Percentiles rank a stretch among this genome's conserved stretches.
phyloP scores from a whole-genome alignment of 2,113 vertebrate species.

The Sinocyclocheilus rhinocerous region DNA sequence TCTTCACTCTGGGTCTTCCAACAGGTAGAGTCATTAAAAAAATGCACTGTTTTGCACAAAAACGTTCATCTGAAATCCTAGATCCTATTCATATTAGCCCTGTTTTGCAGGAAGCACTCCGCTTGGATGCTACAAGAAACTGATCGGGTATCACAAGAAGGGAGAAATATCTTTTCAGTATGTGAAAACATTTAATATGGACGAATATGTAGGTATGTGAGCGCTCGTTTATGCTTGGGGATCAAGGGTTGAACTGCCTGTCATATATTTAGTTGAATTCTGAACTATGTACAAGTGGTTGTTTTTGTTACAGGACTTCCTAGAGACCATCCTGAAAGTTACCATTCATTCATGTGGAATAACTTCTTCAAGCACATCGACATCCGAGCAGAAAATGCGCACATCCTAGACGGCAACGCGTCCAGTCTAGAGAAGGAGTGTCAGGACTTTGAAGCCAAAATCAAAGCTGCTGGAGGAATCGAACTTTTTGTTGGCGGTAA shows the following conservation, averaged over 20 bases:
- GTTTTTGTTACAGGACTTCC: conserved; percentile 81
- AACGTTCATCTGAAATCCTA: neutral
- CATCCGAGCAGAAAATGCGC: conserved; percentile 87
- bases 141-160: conserved; percentile 89
- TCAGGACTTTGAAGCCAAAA: conserved; percentile 87
- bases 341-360: conserved; percentile 99
- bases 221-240: neutral
- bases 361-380: conserved; percentile 97
- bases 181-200: conserved; percentile 99
- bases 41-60: neutral
- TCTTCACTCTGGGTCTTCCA: conserved; percentile 91
- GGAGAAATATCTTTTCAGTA: conserved; percentile 93
- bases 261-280: neutral
- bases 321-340: conserved; percentile 91
- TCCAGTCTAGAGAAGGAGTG: conserved; percentile 86
- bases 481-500: conserved; percentile 96
- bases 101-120: conserved; percentile 87
- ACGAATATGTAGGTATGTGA: conserved; percentile 95
- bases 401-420: conserved; percentile 91
- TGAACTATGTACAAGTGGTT: too few relatives aligned
- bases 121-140: conserved; percentile 89
- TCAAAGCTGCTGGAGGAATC: conserved; percentile 89
- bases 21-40: conserved; percentile 77
- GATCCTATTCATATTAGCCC: neutral
- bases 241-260: conserved; percentile 6